Base-by-base conservation (phyloP, 2,888 invertebrate genomes). In the Lucinisca nassula region DNA sequence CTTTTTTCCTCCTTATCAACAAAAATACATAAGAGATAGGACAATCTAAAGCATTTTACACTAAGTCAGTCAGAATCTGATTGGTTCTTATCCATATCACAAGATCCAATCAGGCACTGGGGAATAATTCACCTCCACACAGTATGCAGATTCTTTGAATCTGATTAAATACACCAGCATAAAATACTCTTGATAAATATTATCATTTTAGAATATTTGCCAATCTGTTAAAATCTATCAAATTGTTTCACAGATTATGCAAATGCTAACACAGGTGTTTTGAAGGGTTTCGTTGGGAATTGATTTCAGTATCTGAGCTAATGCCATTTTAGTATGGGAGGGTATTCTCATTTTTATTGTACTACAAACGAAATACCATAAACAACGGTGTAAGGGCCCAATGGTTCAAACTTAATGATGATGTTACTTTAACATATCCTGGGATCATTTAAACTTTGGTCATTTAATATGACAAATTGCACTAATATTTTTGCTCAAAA, bases 161-260 rank as follows among this genome's bases (percentile, higher is more conserved):
- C 67, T 67, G 67, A 67, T 67, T 67, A 67, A 67, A 67, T 67
- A n/a, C 35, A 67, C 35, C 35, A 67, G 67, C 67, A 67, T 67
- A 67, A 67, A 67, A 67, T 67, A 67, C 67, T 35, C 27, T 24
- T 67, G 75, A 75, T 75, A 49, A 75, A n/a, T 1, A 75, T 75
- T 75, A 45, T 75, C 49, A 75, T 49, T 75, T 32, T 49, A 75
- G 75, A 32, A 75, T 37, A 32, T 49, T 75, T 75, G 49, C 32
- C 49, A 75, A 78, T 61, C 61, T 61, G 27, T n/a, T 58, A 77
- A 51, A 77, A 37, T 61, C 30, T 78, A 27, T 78, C 61, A 61
- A 61, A 79, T 79, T 79, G 67, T 40, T 79, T 58, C 12, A 30
- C 72, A 37, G 45, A 79, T 79, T 79, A 79, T 79, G 27, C 49